Base-by-base conservation (phyloP, 2,888 invertebrate genomes). In the Smittia aterrima region DNA sequence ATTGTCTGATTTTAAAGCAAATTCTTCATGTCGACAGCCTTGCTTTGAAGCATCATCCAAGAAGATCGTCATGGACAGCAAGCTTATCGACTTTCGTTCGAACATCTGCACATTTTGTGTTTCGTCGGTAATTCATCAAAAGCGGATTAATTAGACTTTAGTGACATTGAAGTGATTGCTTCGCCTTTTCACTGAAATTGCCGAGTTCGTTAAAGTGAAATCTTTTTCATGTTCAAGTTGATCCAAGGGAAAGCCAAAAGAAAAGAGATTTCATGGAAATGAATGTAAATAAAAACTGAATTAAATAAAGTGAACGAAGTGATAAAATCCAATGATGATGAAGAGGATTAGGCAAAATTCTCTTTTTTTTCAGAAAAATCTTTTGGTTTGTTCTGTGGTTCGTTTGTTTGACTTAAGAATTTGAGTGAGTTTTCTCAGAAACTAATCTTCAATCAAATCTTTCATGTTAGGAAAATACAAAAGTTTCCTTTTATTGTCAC, bases 61-160 rank as follows among this genome's bases (percentile, higher is more conserved):
- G 16, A 47, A n/a, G 11, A 16, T 47, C 2, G 16, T 11, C 11
- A n/a, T 16, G 2, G 47, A 47, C 11, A 47, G n/a, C 32, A 66
- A 1, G 3, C 25, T 40, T 40, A 41, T 40, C 27, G 70, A 70
- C 40, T 70, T 47, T 25, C 70, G 70, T 3, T 53, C 70, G 13
- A 70, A 53, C 40, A 70, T 70, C 53, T 70, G 70, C 25, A 70
- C 70, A 25, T 70, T 70, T 16, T 70, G 70, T 70, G 70, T 70
- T 24, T 47, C 47, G 2, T 70, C 70, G 25, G 70, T 70, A 41
- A 70, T 70, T 70, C 70, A 70, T 70, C 70, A 70, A 53, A 70
- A 53, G 70, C 13, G 70, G 70, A 70, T 70, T 70, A 70, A 70
- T 70, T 70, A 70, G 66, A 66, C 11, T 66, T 18, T 4, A 38